Evolutionary conservation across 2,797 vertebrate species (phyloP).

Genomic region (Hippoglossus hippoglossus): DNA sequence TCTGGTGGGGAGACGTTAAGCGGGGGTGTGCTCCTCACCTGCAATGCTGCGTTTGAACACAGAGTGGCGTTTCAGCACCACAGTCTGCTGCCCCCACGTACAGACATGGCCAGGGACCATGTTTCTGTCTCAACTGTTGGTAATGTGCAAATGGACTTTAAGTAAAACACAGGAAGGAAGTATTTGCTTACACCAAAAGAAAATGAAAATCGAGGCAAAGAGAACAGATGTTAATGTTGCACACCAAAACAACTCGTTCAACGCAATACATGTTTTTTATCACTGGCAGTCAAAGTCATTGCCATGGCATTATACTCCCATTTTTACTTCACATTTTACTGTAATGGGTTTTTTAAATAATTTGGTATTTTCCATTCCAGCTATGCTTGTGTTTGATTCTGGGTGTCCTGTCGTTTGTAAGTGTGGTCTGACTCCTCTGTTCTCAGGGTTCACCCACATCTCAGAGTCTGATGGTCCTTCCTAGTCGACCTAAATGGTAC

Average conservation of each 20-base stretch:
- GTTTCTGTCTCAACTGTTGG: conserved; percentile 4
- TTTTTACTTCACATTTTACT: conserved; percentile 34
- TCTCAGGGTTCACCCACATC: conserved; percentile 64
- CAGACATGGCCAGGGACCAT: background rate
- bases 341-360: conserved; percentile 17
- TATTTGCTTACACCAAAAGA: background rate
- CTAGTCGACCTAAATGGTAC: conserved; percentile 38
- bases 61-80: conserved; percentile 62
- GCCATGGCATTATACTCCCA: background rate
- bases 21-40: conserved; percentile 23
- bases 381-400: conserved; percentile 26
- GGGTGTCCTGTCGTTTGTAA: conserved; percentile 31
- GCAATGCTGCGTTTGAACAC: conserved; percentile 61
- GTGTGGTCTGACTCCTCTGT: conserved; percentile 47
- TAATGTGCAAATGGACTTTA: background rate
- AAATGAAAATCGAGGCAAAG: background rate
- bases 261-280: conserved; percentile 1
- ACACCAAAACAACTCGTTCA: background rate
- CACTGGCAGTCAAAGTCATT: background rate
- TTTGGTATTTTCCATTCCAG: conserved; percentile 40
- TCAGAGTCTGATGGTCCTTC: conserved; percentile 25
- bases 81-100: conserved; percentile 2
- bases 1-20: conserved; percentile 2
- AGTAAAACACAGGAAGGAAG: conserved; percentile 13
- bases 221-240: background rate